These are phyloP conservation scores for Falco naumanni DNA, from an alignment of 2,797 vertebrate species.

Conservation along the genomic window DNA sequence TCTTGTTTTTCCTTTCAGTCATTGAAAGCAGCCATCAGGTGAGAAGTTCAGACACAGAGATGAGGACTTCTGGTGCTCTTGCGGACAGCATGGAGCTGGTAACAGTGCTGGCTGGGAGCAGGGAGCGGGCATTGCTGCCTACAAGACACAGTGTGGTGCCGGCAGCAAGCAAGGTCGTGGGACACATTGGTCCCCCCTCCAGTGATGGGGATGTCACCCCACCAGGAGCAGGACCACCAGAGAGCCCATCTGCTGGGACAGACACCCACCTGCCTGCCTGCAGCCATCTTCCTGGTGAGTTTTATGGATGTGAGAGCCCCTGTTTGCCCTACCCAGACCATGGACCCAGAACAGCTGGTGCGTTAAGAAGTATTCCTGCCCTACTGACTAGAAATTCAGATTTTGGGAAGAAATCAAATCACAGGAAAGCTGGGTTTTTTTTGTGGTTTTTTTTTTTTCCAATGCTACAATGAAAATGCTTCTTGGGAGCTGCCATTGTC, in stretches of 20 bases:
- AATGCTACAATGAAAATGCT: background rate
- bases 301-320: fast-evolving
- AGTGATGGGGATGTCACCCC: background rate
- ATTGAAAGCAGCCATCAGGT: background rate
- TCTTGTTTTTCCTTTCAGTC: slow-evolving; percentile 52
- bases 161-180: fast-evolving
- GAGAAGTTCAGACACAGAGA: background rate
- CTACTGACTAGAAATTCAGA: background rate
- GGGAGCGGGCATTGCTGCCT: background rate
- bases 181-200: background rate
- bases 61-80: background rate
- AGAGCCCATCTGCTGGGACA: background rate
- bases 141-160: fast-evolving
- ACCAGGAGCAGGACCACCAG: background rate
- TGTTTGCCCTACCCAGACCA: background rate
- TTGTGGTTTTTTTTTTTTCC: background rate
- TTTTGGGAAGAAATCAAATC: background rate
- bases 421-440: background rate
- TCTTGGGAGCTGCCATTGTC: background rate
- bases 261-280: background rate
- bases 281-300: slow-evolving; percentile 41
- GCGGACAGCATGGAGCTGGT: background rate
- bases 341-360: fast-evolving
- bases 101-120: background rate
- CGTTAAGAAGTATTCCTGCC: background rate